A percentile compares a stretch with the other conserved stretches of the same genome.
These are phyloP conservation scores for Takifugu ocellatus DNA, from an alignment of 2,797 vertebrate genomes.

Conservation along the genomic window DNA sequence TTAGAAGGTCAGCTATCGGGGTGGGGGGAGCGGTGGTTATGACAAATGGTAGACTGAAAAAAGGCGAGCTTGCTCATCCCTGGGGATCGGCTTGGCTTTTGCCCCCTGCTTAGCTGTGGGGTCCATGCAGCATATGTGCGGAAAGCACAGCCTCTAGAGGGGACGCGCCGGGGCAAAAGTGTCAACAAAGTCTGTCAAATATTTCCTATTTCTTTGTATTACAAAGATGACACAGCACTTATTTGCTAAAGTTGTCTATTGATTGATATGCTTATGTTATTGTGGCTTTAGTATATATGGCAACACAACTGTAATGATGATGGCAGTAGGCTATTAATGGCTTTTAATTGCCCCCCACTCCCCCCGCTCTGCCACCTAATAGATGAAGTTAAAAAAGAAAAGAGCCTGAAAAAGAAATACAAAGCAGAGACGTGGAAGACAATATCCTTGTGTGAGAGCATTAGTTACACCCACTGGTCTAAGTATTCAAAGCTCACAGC, in stretches of 20 bases:
- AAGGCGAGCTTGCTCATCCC: constrained; percentile 60
- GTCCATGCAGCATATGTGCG: constrained; percentile 64
- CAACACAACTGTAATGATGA: constrained; percentile 38
- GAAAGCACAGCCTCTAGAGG: constrained; percentile 40
- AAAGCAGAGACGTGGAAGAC: constrained; percentile 74
- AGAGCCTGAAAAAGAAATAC: constrained; percentile 65
- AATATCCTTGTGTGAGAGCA: constrained; percentile 82
- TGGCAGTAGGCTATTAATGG: constrained; percentile 74
- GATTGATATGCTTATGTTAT: too few species aligned
- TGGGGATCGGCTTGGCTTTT: constrained; percentile 49
- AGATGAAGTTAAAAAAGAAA: constrained; percentile 75
- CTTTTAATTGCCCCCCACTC: constrained; percentile 58
- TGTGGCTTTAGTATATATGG: too few species aligned
- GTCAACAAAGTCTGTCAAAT: too few species aligned
- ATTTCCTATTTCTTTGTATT: too few species aligned
- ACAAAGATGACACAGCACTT: too few species aligned
- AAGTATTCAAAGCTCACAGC: constrained; percentile 73
- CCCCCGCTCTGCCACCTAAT: constrained; percentile 51
- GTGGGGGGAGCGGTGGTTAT: constrained; percentile 34
- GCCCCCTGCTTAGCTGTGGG: constrained; percentile 59
- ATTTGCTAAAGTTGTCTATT: too few species aligned
- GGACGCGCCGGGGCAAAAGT: too few species aligned
- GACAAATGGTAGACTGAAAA: constrained; percentile 77
- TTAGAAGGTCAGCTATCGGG: constrained; percentile 61
- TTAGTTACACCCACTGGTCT: constrained; percentile 83